Conservation (phyloP, 2,797 vertebrate species). For the Artibeus lituratus region DNA sequence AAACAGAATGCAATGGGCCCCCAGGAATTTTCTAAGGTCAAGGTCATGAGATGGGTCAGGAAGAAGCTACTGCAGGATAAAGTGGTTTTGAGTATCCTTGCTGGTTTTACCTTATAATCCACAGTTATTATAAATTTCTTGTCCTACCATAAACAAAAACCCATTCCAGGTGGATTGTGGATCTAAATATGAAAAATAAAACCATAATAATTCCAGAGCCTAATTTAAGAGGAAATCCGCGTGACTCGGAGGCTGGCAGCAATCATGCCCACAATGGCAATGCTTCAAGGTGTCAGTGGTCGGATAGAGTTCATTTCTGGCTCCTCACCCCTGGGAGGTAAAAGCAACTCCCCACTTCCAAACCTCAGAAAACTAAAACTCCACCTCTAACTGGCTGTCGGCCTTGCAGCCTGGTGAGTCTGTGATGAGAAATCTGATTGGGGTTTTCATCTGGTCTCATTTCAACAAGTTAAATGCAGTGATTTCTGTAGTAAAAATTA, state of each 20-base stretch:
- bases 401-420: not conserved
- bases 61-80: not conserved
- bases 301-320: conserved; percentile 7
- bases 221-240: not conserved
- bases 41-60: not conserved
- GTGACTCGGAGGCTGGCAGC: not conserved
- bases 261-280: fast-evolving
- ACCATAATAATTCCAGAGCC: not conserved
- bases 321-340: not conserved
- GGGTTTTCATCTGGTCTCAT: not conserved
- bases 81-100: not conserved
- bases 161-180: not conserved
- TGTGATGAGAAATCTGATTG: not conserved
- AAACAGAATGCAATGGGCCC: not conserved
- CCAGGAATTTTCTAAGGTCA: not conserved
- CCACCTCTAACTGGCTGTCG: not conserved
- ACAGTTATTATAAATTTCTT: not conserved
- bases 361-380: conserved; percentile 19
- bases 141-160: not conserved
- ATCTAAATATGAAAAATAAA: not conserved
- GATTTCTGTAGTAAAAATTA: not conserved
- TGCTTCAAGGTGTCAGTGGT: no score
- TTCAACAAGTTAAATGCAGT: not conserved
- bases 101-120: not conserved
- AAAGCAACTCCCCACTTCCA: not conserved